A percentile compares a stretch with the other conserved stretches of the same genome.
phyloP scores from a whole-genome alignment of 2,888 invertebrate genomes.

The Pristionchus japonicus region DNA sequence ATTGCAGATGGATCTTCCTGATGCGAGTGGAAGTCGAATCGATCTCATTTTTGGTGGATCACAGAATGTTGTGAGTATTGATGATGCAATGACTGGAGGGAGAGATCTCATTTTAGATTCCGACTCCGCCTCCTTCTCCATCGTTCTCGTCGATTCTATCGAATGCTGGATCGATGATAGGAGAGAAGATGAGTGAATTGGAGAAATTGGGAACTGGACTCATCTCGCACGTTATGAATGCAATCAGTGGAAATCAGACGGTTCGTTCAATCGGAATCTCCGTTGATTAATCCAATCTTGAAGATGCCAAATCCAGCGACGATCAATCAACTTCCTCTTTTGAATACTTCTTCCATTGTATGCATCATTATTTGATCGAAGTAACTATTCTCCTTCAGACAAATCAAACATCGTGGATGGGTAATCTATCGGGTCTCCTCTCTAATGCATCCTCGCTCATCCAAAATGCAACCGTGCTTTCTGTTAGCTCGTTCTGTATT shows the following conservation, averaged over 20 bases:
- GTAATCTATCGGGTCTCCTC: background rate
- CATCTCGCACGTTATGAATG: background rate
- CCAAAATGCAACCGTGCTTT: background rate
- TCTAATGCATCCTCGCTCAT: background rate
- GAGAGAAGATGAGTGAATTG: background rate
- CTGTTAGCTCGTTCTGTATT: background rate
- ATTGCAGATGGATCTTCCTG: background rate
- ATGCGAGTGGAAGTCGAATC: background rate
- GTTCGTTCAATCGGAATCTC: background rate
- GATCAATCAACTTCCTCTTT: background rate
- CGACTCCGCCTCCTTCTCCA: background rate
- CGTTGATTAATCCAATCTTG: background rate
- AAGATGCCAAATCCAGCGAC: background rate
- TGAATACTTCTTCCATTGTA: background rate
- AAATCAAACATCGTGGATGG: background rate
- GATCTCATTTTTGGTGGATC: background rate
- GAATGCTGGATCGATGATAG: background rate
- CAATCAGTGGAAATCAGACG: background rate
- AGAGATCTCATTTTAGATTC: background rate
- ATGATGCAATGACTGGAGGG: background rate
- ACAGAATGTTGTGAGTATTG: background rate
- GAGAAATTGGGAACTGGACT: background rate
- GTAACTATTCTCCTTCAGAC: background rate
- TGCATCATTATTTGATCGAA: too few species aligned
- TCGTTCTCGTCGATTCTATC: background rate